Evolutionary conservation across 2,797 vertebrate species (phyloP).

Genomic region (Sciurus carolinensis): DNA sequence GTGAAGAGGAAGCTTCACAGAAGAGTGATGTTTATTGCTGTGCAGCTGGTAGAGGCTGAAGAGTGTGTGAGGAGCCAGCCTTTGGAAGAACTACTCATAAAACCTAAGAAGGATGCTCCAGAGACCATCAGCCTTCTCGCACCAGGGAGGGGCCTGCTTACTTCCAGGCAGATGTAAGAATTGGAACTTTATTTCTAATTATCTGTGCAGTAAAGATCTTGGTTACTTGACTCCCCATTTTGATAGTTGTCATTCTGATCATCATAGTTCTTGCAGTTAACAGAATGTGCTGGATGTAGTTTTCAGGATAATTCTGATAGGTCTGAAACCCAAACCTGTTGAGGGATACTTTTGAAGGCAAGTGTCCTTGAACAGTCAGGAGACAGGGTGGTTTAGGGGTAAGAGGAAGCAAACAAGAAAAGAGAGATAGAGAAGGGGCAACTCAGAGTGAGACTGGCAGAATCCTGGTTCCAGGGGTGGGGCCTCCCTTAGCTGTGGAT

Average conservation of each 20-base stretch:
- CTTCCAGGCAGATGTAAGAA: not conserved
- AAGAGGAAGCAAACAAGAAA: not conserved
- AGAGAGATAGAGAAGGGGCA: not conserved
- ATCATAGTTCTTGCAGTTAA: not conserved
- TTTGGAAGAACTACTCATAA: not conserved
- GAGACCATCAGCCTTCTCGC: not conserved
- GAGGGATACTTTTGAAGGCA: not conserved
- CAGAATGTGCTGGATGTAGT: not conserved
- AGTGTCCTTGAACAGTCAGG: not conserved
- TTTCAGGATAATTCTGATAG: slow-evolving; percentile 2
- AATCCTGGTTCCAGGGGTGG: not conserved
- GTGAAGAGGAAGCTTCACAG: not conserved
- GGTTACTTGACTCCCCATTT: not conserved
- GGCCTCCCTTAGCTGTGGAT: not conserved
- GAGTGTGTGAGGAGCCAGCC: not conserved
- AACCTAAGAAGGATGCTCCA: not conserved
- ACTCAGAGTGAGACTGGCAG: not conserved
- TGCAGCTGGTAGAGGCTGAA: not conserved
- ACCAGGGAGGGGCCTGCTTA: not conserved
- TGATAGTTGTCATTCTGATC: not conserved
- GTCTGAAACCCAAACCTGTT: not conserved
- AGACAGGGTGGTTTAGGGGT: not conserved
- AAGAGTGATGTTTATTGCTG: not conserved
- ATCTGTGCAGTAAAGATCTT: not conserved
- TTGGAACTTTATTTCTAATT: slow-evolving; percentile 16